phyloP scores from a whole-genome alignment of 2,888 invertebrate genomes.

The Habrosyne pyritoides region DNA sequence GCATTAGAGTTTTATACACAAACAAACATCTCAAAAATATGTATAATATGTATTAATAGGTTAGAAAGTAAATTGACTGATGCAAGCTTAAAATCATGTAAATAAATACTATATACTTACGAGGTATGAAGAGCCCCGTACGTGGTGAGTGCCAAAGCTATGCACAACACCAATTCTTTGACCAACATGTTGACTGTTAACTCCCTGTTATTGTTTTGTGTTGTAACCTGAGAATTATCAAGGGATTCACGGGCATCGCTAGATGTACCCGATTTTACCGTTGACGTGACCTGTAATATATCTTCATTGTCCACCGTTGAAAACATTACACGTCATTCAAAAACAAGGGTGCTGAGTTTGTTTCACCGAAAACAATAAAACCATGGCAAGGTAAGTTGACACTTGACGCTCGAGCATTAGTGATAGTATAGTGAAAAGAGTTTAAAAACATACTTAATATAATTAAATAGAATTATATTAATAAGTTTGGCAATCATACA shows the following conservation, averaged over 20 bases:
- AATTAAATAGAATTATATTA: slow-evolving; percentile 12
- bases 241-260: slow-evolving; percentile 71
- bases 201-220: slow-evolving; percentile 65
- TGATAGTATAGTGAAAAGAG: slow-evolving; percentile 25
- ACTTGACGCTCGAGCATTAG: slow-evolving; percentile 24
- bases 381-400: slow-evolving; percentile 50
- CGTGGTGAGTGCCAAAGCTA: slow-evolving; percentile 85
- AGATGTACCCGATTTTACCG: slow-evolving; percentile 55
- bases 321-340: slow-evolving; percentile 83
- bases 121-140: slow-evolving; percentile 88
- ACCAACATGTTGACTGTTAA: slow-evolving; percentile 82
- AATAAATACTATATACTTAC: slow-evolving; percentile 73
- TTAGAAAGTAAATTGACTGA: neutral
- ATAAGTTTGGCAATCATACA: neutral
- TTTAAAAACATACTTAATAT: slow-evolving; percentile 49
- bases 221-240: slow-evolving; percentile 59
- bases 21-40: too few species aligned
- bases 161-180: slow-evolving; percentile 86
- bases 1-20: too few species aligned
- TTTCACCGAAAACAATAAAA: slow-evolving; percentile 44
- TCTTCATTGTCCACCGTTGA: slow-evolving; percentile 77
- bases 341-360: slow-evolving; percentile 59
- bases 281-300: slow-evolving; percentile 76
- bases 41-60: too few species aligned
- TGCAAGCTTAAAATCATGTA: neutral